Evolutionary conservation across 2,888 invertebrate species (phyloP).

Genomic region (Plusia festucae): DNA sequence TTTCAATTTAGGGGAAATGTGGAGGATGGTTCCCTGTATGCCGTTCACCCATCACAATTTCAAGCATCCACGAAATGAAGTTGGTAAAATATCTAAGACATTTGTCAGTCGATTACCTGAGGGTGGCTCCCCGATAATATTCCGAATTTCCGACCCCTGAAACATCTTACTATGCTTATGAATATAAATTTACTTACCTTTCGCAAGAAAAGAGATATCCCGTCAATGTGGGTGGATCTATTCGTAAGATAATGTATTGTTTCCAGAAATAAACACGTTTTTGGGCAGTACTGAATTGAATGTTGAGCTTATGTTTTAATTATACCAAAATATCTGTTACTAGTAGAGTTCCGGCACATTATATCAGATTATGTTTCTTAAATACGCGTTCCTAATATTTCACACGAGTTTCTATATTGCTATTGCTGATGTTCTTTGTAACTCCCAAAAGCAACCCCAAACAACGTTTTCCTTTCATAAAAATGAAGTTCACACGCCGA

Average conservation of each 20-base stretch:
- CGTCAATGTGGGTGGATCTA: slow-evolving; percentile 24
- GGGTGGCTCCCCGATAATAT: slow-evolving; percentile 80
- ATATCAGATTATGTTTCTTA: neutral
- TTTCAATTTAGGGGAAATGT: slow-evolving; percentile 50
- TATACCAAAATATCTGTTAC: neutral
- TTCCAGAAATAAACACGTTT: slow-evolving; percentile 3
- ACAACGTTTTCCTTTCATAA: slow-evolving; percentile 31
- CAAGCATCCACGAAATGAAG: slow-evolving; percentile 82
- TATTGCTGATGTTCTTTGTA: slow-evolving; percentile 12
- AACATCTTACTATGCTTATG: slow-evolving; percentile 79
- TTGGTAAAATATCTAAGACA: slow-evolving; percentile 87
- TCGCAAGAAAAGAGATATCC: slow-evolving; percentile 48
- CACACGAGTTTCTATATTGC: slow-evolving; percentile 13
- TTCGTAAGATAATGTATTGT: neutral
- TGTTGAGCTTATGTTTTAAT: neutral
- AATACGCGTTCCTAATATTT: neutral
- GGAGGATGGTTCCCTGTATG: slow-evolving; percentile 57
- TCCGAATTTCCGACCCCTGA: slow-evolving; percentile 78
- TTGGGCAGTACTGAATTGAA: neutral
- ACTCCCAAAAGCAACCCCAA: slow-evolving; percentile 28
- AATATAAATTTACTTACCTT: slow-evolving; percentile 81
- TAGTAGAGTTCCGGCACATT: neutral
- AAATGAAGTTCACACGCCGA: slow-evolving; percentile 55
- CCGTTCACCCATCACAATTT: slow-evolving; percentile 53
- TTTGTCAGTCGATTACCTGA: slow-evolving; percentile 88